These are phyloP conservation scores for Macrobrachium rosenbergii DNA, from an alignment of 1,140 invertebrate species.

Conservation along the genomic window DNA sequence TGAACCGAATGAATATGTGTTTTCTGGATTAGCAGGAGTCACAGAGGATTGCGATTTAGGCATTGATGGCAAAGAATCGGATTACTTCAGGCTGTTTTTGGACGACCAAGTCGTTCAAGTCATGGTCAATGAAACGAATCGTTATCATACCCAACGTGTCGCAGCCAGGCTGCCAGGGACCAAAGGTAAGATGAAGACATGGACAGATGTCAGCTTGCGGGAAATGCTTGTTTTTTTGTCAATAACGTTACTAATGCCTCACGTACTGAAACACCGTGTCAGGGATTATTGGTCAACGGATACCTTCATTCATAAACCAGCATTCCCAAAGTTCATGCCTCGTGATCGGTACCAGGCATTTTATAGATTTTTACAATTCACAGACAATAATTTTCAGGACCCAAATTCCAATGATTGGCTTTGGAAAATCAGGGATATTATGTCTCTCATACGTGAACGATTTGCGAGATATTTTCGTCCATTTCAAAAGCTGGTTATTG, in stretches of 20 bases:
- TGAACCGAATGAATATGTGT: background rate
- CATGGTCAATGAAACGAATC: constrained; percentile 3
- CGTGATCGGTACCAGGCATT: background rate
- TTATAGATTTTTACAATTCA: no score
- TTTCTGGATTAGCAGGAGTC: background rate
- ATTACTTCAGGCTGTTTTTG: background rate
- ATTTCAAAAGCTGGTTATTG: constrained; percentile 65
- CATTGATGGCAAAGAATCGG: background rate
- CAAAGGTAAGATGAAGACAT: background rate
- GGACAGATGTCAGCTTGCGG: background rate
- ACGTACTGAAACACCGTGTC: no score
- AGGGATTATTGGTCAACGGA: constrained; percentile 23
- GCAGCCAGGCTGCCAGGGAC: background rate
- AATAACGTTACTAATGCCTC: constrained; percentile 4
- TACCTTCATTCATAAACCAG: background rate
- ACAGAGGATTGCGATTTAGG: background rate
- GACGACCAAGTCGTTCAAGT: background rate
- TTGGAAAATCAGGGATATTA: no score
- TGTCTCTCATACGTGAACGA: background rate
- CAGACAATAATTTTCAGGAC: no score
- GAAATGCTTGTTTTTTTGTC: constrained; percentile 28
- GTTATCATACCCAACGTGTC: background rate
- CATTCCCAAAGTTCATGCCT: constrained; percentile 1
- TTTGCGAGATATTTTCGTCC: constrained; percentile 14
- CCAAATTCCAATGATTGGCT: background rate